Percentiles rank a stretch among this genome's conserved stretches.
Evolutionary conservation across 2,113 vertebrate species (phyloP).

Genomic region (Trematocara macrostoma): DNA sequence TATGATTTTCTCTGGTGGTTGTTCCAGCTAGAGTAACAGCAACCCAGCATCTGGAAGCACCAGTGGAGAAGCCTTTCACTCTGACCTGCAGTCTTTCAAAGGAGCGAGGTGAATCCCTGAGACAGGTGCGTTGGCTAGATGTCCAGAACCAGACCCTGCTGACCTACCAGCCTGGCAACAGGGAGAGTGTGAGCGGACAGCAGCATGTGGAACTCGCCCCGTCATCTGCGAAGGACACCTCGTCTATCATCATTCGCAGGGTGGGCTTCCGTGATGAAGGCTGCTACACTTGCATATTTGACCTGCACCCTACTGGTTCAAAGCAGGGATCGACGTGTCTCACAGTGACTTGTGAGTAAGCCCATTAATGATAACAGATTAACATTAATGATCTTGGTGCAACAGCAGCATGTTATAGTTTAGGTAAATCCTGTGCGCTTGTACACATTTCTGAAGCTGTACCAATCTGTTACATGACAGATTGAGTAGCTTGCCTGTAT

Average conservation of each 20-base stretch:
- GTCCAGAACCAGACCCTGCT: constrained; percentile 69
- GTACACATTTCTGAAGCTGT: not conserved
- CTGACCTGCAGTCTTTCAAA: constrained; percentile 63
- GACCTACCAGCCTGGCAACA: constrained; percentile 53
- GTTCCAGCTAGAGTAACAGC: constrained; percentile 66
- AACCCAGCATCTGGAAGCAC: constrained; percentile 46
- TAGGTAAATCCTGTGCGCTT: not conserved
- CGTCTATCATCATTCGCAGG: constrained; percentile 64
- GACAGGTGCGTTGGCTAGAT: constrained; percentile 71
- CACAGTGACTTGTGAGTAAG: constrained; percentile 66
- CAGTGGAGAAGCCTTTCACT: constrained; percentile 66
- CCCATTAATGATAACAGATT: not conserved
- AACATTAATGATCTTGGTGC: not conserved
- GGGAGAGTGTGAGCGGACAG: constrained; percentile 65
- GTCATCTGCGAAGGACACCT: constrained; percentile 54
- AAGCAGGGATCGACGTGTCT: constrained; percentile 67
- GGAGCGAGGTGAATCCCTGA: constrained; percentile 50
- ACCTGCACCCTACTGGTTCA: constrained; percentile 55
- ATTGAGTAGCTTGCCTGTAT: not conserved
- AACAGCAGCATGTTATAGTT: not conserved
- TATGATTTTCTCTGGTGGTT: not conserved
- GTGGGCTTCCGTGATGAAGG: constrained; percentile 73
- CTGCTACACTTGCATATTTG: constrained; percentile 76
- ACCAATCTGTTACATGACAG: not conserved
- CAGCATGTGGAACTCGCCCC: constrained; percentile 66